Conservation (phyloP, 2,888 invertebrate genomes). For the Selenia dentaria region DNA sequence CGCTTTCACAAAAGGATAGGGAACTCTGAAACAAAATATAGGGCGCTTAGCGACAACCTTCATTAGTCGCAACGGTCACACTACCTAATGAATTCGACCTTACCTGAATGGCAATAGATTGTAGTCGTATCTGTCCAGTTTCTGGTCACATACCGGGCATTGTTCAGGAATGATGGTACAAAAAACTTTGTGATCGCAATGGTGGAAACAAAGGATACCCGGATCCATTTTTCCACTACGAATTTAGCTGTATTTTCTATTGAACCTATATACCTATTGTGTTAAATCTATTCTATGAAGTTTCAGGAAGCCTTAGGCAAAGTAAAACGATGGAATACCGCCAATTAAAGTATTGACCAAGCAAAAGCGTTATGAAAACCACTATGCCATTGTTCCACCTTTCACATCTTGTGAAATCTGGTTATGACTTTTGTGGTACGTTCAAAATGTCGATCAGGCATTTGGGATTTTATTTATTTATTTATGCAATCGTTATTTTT, state of each 20-base stretch:
- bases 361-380: constrained; percentile 58
- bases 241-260: constrained; percentile 53
- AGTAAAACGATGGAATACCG: constrained; percentile 39
- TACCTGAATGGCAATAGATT: constrained; percentile 91
- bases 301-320: constrained; percentile 39
- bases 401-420: constrained; percentile 47
- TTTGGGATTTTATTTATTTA: too few relatives aligned
- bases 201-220: constrained; percentile 95
- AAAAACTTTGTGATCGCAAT: constrained; percentile 93
- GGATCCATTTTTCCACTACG: constrained; percentile 85
- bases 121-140: constrained; percentile 83
- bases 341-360: constrained; percentile 50
- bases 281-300: constrained; percentile 29
- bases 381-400: constrained; percentile 54
- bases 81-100: constrained; percentile 26
- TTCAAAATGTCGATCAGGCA: constrained; percentile 25
- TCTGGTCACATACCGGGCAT: constrained; percentile 91
- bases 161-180: constrained; percentile 90
- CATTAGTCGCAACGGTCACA: constrained; percentile 23
- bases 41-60: constrained; percentile 62
- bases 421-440: constrained; percentile 10
- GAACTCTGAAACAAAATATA: constrained; percentile 86
- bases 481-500: too few relatives aligned
- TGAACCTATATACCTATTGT: constrained; percentile 42
- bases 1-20: constrained; percentile 94